A percentile compares a stretch with the other conserved stretches of the same genome.
Evolutionary conservation across 2,888 invertebrate species (phyloP).

Genomic region (Pristionchus fissidentatus): DNA sequence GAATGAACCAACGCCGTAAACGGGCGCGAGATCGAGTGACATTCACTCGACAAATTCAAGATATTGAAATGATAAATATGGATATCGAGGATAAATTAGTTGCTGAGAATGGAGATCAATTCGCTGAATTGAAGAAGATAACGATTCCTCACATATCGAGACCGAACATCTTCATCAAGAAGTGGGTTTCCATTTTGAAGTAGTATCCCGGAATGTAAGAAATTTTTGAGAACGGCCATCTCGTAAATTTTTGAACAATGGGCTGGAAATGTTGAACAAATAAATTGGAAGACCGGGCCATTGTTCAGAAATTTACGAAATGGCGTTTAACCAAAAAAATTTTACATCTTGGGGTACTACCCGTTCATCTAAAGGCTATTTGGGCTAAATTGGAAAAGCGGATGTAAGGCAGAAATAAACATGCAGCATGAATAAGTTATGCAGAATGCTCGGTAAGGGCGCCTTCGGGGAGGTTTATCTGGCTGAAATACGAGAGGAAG

Average conservation of each 20-base stretch:
- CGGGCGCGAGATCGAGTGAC: not conserved
- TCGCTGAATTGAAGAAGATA: not conserved
- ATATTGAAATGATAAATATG: slow-evolving; percentile 31
- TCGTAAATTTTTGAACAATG: too few relatives aligned
- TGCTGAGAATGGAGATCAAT: slow-evolving; percentile 10
- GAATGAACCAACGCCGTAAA: not conserved
- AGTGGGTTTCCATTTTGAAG: not conserved
- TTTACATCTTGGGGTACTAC: too few relatives aligned
- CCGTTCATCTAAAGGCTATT: too few relatives aligned
- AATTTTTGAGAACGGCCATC: too few relatives aligned
- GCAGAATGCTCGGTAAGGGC: slow-evolving; percentile 33
- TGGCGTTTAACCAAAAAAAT: too few relatives aligned
- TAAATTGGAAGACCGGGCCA: too few relatives aligned
- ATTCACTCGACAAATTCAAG: slow-evolving; percentile 5
- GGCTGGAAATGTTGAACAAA: too few relatives aligned
- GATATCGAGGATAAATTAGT: not conserved
- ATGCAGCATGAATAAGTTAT: not conserved
- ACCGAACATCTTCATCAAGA: slow-evolving; percentile 32
- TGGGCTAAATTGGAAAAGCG: too few relatives aligned
- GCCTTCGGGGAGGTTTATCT: slow-evolving; percentile 40
- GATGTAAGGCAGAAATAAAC: too few relatives aligned
- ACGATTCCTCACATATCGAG: slow-evolving; percentile 29
- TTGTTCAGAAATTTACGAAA: too few relatives aligned
- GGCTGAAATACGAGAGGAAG: slow-evolving; percentile 8
- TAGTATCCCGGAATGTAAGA: too few relatives aligned